Evolutionary conservation across 2,797 vertebrate species (phyloP), one percentile per base, ranked within the genome.

Genomic region (Pitangus sulphuratus): DNA sequence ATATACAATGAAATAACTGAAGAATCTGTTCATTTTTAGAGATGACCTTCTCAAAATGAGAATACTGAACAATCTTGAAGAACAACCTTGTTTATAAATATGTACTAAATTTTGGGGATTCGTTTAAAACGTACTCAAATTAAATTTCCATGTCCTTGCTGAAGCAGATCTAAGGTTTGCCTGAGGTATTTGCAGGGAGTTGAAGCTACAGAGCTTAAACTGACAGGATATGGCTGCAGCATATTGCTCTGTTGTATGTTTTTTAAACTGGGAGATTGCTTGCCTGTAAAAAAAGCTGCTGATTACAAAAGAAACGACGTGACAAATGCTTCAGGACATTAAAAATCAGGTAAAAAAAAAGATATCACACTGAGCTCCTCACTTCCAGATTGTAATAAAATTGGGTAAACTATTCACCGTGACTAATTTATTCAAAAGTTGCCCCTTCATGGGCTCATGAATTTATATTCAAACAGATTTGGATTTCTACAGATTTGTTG

Each of bases 391-490:
- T 65, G 37, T 47, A 90, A 81, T 81, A 96, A 78, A 94, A 87
- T 75, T 79, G 65, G 45, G 80, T 88, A 91, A 91, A 93, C 48
- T 93, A 71, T 90, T 84, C 83, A 94, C 74, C 2, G 1, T 92
- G 58, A 94, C 88, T 93, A 86, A 94, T 92, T 81, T 90, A 95
- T 95, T 95, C 69, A 64, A 77, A 91, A 90, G 42, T 81, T 88
- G 24, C 12, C 26, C 77, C 76, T 84, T 92, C 89, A 57, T 65
- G 45, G 69, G n/a, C 77, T 89, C 83, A 84, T 88, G 53, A 90
- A 93, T 96, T 94, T 94, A 57, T 93, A 86, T 75, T 84, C 77
- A 91, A 80, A 77, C 10, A 93, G 48, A 78, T 88, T 75, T 78
- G 53, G 37, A 75, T 94, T 91, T 90, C 57, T 81, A 61, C 37